Percentiles rank a stretch among this genome's conserved stretches.
Conservation (phyloP, 2,113 vertebrate species). For the Echinops telfairi region DNA sequence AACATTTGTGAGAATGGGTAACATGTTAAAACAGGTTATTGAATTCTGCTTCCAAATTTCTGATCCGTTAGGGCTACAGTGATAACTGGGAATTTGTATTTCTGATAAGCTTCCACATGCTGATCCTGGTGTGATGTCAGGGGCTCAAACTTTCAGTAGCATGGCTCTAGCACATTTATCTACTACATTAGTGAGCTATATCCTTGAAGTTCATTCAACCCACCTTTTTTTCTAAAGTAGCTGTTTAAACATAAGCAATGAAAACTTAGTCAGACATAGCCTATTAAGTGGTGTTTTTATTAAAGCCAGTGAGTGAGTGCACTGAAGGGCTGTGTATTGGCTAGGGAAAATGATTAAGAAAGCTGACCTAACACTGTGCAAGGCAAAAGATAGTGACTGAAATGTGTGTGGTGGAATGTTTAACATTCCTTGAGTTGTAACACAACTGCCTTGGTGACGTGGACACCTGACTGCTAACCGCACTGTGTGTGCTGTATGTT, state of each 20-base stretch:
- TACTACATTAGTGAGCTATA: background rate
- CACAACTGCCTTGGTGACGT: background rate
- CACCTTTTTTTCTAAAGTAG: no score
- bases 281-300: background rate
- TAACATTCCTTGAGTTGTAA: background rate
- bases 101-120: background rate
- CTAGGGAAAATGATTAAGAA: slow-evolving; percentile 22
- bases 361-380: background rate
- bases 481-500: background rate
- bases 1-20: background rate
- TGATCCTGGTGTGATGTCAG: background rate
- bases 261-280: no score
- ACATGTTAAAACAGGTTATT: background rate
- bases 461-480: slow-evolving; percentile 9
- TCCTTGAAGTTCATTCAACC: background rate
- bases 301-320: background rate
- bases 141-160: background rate
- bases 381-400: background rate
- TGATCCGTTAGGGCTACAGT: background rate
- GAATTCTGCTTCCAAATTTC: background rate
- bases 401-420: background rate
- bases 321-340: background rate
- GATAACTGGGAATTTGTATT: background rate
- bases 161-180: background rate
- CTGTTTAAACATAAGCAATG: no score